These are phyloP conservation scores for Ranitomeya imitator DNA, from an alignment of 2,113 vertebrate species.

Conservation along the genomic window DNA sequence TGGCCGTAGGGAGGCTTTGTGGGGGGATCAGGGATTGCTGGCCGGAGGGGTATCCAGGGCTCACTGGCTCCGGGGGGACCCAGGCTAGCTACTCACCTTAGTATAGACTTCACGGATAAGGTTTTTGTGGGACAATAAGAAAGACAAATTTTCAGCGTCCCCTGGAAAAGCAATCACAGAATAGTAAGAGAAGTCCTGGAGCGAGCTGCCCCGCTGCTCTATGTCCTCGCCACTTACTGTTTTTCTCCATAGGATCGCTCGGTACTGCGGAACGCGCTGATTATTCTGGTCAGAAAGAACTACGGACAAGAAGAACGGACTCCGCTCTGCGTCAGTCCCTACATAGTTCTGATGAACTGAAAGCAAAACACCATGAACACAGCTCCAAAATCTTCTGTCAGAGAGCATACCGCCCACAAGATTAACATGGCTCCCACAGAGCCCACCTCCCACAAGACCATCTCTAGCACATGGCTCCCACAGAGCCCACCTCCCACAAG, in stretches of 20 bases:
- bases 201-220: not conserved
- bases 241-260: constrained; percentile 96
- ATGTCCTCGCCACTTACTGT: constrained; percentile 75
- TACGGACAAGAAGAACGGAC: constrained; percentile 94
- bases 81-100: constrained; percentile 80
- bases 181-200: too few species aligned
- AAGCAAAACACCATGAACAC: too few species aligned
- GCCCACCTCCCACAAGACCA: too few species aligned
- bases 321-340: constrained; percentile 93
- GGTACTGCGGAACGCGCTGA: constrained; percentile 94
- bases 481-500: too few species aligned
- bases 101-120: constrained; percentile 97
- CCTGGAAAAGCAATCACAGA: constrained; percentile 72
- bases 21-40: too few species aligned
- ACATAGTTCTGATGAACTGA: constrained; percentile 97
- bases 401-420: too few species aligned
- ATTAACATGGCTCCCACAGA: too few species aligned
- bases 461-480: too few species aligned
- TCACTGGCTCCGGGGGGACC: too few species aligned
- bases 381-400: too few species aligned
- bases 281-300: constrained; percentile 97
- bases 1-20: too few species aligned
- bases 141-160: constrained; percentile 97
- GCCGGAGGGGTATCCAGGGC: too few species aligned
- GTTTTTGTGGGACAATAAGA: constrained; percentile 98